Evolutionary conservation across 2,797 vertebrate species (phyloP).

Genomic region (Holocentrus rufus): DNA sequence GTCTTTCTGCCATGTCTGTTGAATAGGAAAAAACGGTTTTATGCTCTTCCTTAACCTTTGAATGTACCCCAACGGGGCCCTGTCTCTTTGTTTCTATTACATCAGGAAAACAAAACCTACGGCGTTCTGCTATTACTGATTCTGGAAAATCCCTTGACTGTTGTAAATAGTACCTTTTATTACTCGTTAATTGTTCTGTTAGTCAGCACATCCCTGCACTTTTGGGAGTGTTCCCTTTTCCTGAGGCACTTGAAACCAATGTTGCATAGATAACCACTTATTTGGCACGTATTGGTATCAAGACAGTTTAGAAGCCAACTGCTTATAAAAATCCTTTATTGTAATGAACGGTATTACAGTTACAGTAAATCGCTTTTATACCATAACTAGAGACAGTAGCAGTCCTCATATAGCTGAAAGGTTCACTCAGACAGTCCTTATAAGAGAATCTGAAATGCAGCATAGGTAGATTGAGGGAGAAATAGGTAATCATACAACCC

Average conservation of each 20-base stretch:
- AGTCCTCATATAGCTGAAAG: slow-evolving; percentile 50
- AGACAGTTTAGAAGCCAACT: neutral
- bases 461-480: slow-evolving; percentile 66
- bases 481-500: slow-evolving; percentile 61
- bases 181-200: neutral
- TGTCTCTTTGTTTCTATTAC: neutral
- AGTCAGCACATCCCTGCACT: neutral
- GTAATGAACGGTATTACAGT: slow-evolving; percentile 72
- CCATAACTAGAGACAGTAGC: slow-evolving; percentile 58
- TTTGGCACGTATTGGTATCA: neutral
- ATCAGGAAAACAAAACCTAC: slow-evolving; percentile 67
- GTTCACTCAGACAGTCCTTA: slow-evolving; percentile 57
- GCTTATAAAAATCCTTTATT: slow-evolving; percentile 71
- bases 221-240: neutral
- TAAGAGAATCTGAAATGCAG: slow-evolving; percentile 72
- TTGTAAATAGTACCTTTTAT: neutral
- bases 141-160: neutral
- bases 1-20: neutral
- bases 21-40: neutral
- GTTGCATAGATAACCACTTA: too few relatives aligned
- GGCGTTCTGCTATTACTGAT: neutral
- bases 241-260: too few relatives aligned
- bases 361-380: slow-evolving; percentile 72
- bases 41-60: neutral
- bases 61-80: slow-evolving; percentile 52